Evolutionary conservation across 2,888 invertebrate species (phyloP).

Genomic region (Trissolcus japonicus): DNA sequence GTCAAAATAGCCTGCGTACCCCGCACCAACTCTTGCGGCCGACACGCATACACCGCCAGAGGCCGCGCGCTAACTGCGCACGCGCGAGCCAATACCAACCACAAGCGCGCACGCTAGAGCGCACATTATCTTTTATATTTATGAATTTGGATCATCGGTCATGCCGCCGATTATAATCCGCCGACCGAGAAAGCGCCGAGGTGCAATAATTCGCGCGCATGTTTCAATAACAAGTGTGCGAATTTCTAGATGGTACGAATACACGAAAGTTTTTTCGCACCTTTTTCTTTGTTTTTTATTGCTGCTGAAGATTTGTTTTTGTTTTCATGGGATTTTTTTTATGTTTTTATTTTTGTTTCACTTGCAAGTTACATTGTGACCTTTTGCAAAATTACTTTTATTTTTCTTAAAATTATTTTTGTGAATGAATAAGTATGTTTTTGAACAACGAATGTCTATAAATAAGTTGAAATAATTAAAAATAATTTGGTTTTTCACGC

Average conservation of each 20-base stretch:
- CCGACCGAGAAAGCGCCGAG: slow-evolving; percentile 22
- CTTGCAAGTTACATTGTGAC: too few species aligned
- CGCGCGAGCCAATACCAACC: slow-evolving; percentile 10
- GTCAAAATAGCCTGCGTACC: slow-evolving; percentile 83
- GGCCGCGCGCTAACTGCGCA: slow-evolving; percentile 16
- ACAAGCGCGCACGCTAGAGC: slow-evolving; percentile 7
- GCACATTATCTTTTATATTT: slow-evolving; percentile 30
- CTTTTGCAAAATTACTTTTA: too few species aligned
- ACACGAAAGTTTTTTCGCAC: too few species aligned
- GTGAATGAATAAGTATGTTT: too few species aligned
- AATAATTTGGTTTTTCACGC: too few species aligned
- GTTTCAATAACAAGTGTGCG: too few species aligned
- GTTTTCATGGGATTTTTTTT: too few species aligned
- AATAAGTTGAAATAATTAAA: too few species aligned
- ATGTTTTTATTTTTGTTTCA: too few species aligned
- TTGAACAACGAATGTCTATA: too few species aligned
- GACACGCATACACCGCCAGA: slow-evolving; percentile 48
- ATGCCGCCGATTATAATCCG: slow-evolving; percentile 27
- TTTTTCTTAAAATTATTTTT: too few species aligned
- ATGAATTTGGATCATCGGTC: slow-evolving; percentile 48
- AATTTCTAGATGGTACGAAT: not conserved
- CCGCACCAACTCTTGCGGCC: slow-evolving; percentile 48
- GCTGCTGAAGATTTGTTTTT: not conserved
- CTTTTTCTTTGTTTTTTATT: not conserved
- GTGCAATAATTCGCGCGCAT: slow-evolving; percentile 4